These are phyloP conservation scores for Sinocyclocheilus rhinocerous DNA, from an alignment of 2,113 vertebrate species.

Conservation along the genomic window DNA sequence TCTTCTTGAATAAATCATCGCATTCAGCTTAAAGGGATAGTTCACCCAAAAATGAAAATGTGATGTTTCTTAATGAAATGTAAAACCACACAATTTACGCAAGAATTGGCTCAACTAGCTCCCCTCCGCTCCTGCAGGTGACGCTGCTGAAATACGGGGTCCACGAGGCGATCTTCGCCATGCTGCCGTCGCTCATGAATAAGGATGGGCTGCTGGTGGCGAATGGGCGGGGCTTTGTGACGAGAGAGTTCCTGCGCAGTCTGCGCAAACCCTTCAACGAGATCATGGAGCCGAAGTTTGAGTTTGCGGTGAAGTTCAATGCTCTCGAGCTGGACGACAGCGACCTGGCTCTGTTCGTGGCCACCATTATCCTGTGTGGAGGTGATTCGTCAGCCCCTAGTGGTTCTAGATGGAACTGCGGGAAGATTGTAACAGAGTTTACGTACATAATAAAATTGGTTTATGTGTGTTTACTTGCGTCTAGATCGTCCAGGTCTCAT, in stretches of 20 bases:
- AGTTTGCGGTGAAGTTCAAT: slow-evolving; percentile 89
- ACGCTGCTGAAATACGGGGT: slow-evolving; percentile 88
- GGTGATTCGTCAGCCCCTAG: slow-evolving; percentile 64
- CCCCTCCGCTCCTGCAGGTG: slow-evolving; percentile 64
- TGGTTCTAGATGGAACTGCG: not conserved
- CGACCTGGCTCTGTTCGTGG: slow-evolving; percentile 86
- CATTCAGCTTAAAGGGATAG: too few species aligned
- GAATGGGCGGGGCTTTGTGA: slow-evolving; percentile 84
- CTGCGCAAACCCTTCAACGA: slow-evolving; percentile 85
- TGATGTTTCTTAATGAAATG: too few species aligned
- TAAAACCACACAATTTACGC: too few species aligned
- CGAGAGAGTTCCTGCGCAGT: slow-evolving; percentile 86
- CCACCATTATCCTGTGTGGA: slow-evolving; percentile 88
- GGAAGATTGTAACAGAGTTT: not conserved
- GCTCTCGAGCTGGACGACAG: slow-evolving; percentile 88
- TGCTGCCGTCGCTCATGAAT: slow-evolving; percentile 90
- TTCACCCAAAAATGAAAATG: too few species aligned
- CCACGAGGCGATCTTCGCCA: slow-evolving; percentile 87
- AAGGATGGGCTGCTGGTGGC: slow-evolving; percentile 88
- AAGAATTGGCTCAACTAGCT: not conserved
- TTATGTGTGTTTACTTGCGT: not conserved
- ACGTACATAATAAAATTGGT: not conserved
- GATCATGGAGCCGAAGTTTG: slow-evolving; percentile 90
- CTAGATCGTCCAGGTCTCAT: slow-evolving; percentile 88
- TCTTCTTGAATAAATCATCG: too few species aligned